Base-by-base conservation (phyloP, 2,797 vertebrate genomes). In the Sciurus carolinensis region DNA sequence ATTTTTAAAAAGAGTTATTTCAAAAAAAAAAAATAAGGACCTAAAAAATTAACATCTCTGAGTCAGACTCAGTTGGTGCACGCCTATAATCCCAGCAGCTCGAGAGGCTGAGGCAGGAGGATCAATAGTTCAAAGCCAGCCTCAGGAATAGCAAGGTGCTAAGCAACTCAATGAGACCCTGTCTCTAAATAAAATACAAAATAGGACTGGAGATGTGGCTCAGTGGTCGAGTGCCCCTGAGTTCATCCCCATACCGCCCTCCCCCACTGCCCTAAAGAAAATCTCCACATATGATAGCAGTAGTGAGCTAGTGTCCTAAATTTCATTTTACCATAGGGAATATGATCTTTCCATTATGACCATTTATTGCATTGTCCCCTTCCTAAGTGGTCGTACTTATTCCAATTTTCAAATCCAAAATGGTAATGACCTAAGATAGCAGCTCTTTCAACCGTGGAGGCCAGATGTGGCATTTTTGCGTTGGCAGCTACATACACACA, bases 291-390 rank as follows among this genome's bases (percentile, higher is more conserved):
- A 59, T 54, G 24, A 33, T 14, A 10, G 42, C n/a, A 62, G 17
- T 66, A 39, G 7, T 77, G 50, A 90, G 64, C 50, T 89, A 87
- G 7, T 67, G 14, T 67, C 64, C 69, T 69, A 91, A 54, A 75
- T 92, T 84, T 33, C n/a, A 67, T 85, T 86, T 94, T 77, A 54
- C 47, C 80, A 2, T 47, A 64, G 94, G 64, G 36, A 89, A 82
- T 59, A 39, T 79, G 67, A 92, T 24, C 36, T 87, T 91, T 44
- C 59, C 62, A 24, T 24, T 66, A 67, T 64, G 47, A 33, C 33
- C 66, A 71, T 86, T 77, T 86, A 83, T 86, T 77, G 42, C 12
- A 20, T 79, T 82, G 42, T 57, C 39, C 26, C 72, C 33, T 87
- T 83, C 28, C 76, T 97, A 13, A 24, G 10, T 66, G n/a, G 33